Evolutionary conservation across 1,140 invertebrate genomes (phyloP), one percentile per base, ranked within the genome.

Genomic region (Chionoecetes opilio): DNA sequence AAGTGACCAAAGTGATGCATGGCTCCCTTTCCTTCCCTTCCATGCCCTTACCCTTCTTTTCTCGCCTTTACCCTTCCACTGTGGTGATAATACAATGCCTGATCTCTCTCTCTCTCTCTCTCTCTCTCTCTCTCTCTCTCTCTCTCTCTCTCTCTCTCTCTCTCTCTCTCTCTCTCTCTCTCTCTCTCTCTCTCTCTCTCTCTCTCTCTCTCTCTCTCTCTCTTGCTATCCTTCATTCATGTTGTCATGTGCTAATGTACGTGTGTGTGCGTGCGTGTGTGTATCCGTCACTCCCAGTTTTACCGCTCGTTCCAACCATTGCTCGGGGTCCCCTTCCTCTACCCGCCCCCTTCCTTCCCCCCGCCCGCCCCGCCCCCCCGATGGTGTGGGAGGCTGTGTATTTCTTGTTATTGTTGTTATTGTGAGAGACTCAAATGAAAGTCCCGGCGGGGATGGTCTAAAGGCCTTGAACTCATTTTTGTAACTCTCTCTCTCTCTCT

Each of bases 251-350:
- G 89, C 82, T 91, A 94, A 84, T 94, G 89, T 91, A 94, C 88
- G 63, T 94, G 93, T 75, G 87, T 94, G 85, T 91, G 93, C 63
- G 63, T 84, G 85, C 34, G 85, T 31, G 82, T 85, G 92, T 93
- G 82, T 94, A 89, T 94, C 93, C 84, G 88, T 91, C 89, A 82
- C 84, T 94, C 93, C 88, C 93, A 94, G 37, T 91, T 91, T 94
- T 91, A 46, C 84, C 35, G 93, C 82, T 89, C 88, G 89, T 91
- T 94, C 89, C 93, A 94, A 90, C 89, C 93, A 91, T 82, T 94
- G 93, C 93, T 94, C 93, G 88, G 88, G 93, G 88, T 87, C 53
- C 53, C 63, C 29, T 37, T 21, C 63, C 63, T 75, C n/a, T 26
- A 2, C 63, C 63, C 53, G 3, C 63, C n/a, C 63, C 63, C 8